Evolutionary conservation across 2,113 vertebrate species (phyloP).

Genomic region (Copsychus sechellarum): DNA sequence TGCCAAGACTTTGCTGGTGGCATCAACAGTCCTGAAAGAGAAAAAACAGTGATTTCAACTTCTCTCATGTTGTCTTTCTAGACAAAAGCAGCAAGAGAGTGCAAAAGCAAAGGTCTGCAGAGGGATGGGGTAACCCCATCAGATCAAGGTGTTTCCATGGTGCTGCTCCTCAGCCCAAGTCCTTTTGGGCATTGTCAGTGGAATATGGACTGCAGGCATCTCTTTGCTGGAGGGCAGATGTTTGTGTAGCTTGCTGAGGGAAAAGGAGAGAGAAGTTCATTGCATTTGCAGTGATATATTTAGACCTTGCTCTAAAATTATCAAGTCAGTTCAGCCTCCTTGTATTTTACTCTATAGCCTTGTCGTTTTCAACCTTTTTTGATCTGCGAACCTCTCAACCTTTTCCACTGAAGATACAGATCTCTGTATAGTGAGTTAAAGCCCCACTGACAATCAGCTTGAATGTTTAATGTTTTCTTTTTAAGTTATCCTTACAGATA

Average conservation of each 20-base stretch:
- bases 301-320: not conserved
- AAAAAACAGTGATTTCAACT: not conserved
- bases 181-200: not conserved
- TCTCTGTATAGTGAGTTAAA: not conserved
- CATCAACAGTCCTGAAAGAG: not conserved
- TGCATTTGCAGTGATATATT: not conserved
- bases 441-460: not conserved
- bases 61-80: not conserved
- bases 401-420: not conserved
- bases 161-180: not conserved
- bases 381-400: not conserved
- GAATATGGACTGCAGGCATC: not conserved
- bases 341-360: not conserved
- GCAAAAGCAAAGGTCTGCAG: not conserved
- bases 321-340: not conserved
- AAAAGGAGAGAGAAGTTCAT: not conserved
- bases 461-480: constrained; percentile 37
- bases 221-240: not conserved
- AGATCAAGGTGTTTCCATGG: not conserved
- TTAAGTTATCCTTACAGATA: not conserved
- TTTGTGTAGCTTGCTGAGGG: not conserved
- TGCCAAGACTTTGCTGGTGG: not conserved
- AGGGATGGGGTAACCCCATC: not conserved
- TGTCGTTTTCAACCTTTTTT: not conserved
- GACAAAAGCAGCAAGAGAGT: not conserved